phyloP scores from a whole-genome alignment of 2,888 invertebrate genomes.

The Ophion obscuratus region DNA sequence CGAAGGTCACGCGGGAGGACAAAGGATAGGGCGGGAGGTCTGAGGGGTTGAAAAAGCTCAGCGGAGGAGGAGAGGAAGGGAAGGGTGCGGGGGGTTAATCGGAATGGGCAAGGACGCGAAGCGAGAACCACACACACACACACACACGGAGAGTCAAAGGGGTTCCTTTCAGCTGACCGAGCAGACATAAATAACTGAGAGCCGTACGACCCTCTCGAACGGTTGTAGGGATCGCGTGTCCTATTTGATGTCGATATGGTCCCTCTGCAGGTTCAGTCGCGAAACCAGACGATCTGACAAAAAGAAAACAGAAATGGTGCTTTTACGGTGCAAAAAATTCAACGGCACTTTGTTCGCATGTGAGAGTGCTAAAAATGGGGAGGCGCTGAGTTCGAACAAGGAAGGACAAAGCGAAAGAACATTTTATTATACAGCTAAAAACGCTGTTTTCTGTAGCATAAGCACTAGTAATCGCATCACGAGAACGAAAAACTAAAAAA shows the following conservation, averaged over 20 bases:
- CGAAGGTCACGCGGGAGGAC: constrained; percentile 32
- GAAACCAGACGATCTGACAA: constrained; percentile 34
- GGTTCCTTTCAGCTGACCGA: constrained; percentile 63
- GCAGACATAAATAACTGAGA: constrained; percentile 64
- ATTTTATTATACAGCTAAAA: too few species aligned
- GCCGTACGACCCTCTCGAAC: constrained; percentile 61
- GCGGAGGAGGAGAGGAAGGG: constrained; percentile 1
- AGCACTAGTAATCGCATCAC: too few species aligned
- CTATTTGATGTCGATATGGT: constrained; percentile 51
- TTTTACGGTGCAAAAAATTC: constrained; percentile 1
- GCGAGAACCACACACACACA: constrained; percentile 23
- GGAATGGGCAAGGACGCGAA: constrained; percentile 2
- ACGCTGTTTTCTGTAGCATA: too few species aligned
- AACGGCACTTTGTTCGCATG: neutral
- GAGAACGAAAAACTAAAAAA: too few species aligned
- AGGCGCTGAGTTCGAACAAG: too few species aligned
- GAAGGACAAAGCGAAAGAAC: too few species aligned
- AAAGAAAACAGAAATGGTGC: constrained; percentile 30
- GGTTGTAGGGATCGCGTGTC: constrained; percentile 23
- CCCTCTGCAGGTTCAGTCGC: constrained; percentile 32
- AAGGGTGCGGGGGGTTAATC: constrained; percentile 20
- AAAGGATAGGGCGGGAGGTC: constrained; percentile 25
- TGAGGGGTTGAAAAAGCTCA: constrained; percentile 32
- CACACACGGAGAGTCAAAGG: constrained; percentile 48
- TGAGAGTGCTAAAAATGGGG: too few species aligned